Evolutionary conservation across 2,113 vertebrate species (phyloP), one percentile per base, ranked within the genome.

Genomic region (Naja naja): DNA sequence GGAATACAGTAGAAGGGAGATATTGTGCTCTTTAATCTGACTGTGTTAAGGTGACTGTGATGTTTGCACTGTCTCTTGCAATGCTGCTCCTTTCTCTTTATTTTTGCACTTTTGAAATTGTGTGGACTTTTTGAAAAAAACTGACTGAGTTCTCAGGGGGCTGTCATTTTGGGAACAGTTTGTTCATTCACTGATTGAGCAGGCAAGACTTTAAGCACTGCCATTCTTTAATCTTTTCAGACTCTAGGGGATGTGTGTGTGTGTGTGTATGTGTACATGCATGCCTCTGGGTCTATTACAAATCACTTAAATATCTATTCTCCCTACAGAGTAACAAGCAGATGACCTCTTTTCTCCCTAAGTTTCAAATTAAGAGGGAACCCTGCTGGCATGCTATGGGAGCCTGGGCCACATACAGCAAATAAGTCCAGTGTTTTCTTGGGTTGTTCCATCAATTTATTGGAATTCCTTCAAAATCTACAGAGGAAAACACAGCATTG

Each of bases 241-340:
- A 8, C 87, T 58, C n/a, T 9, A 81, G 74, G 74, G 74, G 6
- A 43, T 43, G 7, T 45, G n/a, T 0, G 2, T 27, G 18, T 0
- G 23, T 74, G 23, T 0, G 1, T 23, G 18, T 0, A 20, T 74
- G 43, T 0, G 0, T 11, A 22, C 85, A 74, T 7, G 12, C 81
- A 5, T n/a, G 30, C 39, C 11, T 55, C 45, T 58, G 30, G 43
- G 49, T 89, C 90, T 60, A 85, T 23, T 22, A 2, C n/a, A n/a
- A 90, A 53, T 49, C 56, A 88, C 27, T 64, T 90, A 39, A 54
- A 45, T 14, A 91, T 93, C 39, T 45, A 27, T 12, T 0, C 18
- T 0, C 43, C 30, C 56, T 25, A 85, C 18, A 52, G 22, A 91
- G n/a, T 0, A 53, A 69, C 16, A 27, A 89, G 90, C 10, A 43